phyloP scores from a whole-genome alignment of 2,888 invertebrate species.

The Aspidiotus rigidus region DNA sequence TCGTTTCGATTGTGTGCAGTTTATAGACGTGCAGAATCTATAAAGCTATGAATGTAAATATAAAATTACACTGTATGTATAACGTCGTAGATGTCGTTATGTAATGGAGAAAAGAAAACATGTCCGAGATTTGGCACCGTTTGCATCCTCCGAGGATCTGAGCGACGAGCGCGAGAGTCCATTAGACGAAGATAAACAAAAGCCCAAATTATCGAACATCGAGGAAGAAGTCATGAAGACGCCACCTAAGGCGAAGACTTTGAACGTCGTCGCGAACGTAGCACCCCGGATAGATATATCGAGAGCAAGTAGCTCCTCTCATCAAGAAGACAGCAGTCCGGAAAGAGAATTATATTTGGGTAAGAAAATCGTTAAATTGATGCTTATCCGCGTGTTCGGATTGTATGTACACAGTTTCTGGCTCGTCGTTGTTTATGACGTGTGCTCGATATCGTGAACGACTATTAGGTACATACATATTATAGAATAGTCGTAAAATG shows the following conservation, averaged over 20 bases:
- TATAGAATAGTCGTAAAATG: no score
- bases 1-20: no score
- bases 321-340: slow-evolving; percentile 73
- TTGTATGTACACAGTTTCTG: no score
- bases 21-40: no score
- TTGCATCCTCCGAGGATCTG: slow-evolving; percentile 86
- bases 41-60: no score
- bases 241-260: slow-evolving; percentile 39
- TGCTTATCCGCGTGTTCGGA: no score
- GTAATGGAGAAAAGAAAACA: slow-evolving; percentile 56
- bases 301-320: slow-evolving; percentile 77
- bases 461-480: no score
- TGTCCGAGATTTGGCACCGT: slow-evolving; percentile 60
- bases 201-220: slow-evolving; percentile 44
- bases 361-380: slow-evolving; percentile 37
- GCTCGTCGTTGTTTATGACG: no score
- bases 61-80: no score
- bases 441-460: no score
- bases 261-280: slow-evolving; percentile 53
- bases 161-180: slow-evolving; percentile 65
- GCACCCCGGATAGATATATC: slow-evolving; percentile 83
- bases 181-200: slow-evolving; percentile 40
- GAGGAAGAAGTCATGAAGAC: slow-evolving; percentile 43
- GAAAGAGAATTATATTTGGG: slow-evolving; percentile 70
- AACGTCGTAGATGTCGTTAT: neutral